Evolutionary conservation across 2,113 vertebrate species (phyloP), one percentile per base, ranked within the genome.

Genomic region (Pyrgilauda ruficollis): DNA sequence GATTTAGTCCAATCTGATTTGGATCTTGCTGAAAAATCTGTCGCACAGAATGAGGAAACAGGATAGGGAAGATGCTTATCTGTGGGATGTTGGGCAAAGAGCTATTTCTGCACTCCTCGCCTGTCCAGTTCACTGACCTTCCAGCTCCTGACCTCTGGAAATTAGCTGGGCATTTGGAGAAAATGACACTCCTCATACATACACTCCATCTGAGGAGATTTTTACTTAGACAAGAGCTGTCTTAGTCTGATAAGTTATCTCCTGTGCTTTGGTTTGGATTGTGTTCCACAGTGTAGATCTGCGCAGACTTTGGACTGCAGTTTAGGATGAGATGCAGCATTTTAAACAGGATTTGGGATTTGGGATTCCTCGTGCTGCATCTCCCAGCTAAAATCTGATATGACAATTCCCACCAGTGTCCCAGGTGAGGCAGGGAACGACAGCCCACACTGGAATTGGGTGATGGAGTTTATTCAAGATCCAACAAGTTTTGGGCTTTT

Each of bases 1-100:
- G 44, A 63, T 94, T 90, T 81, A 89, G 69, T 82, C 58, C 64
- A 86, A 43, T 58, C 39, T 93, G 75, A 75, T 86, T 84, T 77
- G 76, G 77, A 90, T 94, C 90, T 90, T 90, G 41, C 47, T 92
- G 79, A 90, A 82, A 94, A 87, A 89, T 94, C 39, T 93, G 28
- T 74, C 24, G 4, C 56, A 63, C 41, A 69, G 58, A 90, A 90
- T 80, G 76, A 92, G 31, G 79, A 80, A 85, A 72, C 28, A 50
- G 62, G 52, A 55, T n/a, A 37, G 55, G 55, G 59, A 63, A 91
- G 63, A 73, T 88, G 68, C 75, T 93, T 86, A 63, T 84, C 83
- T 88, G 47, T 47, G 84, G 55, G n/a, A 52, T 58, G n/a, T 10
- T 72, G 83, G 69, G 73, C 61, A 81, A 79, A 50, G 77, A 92